These are phyloP conservation scores for Lepilemur ruficaudatus DNA, from an alignment of 2,797 vertebrate genomes.

Conservation along the genomic window DNA sequence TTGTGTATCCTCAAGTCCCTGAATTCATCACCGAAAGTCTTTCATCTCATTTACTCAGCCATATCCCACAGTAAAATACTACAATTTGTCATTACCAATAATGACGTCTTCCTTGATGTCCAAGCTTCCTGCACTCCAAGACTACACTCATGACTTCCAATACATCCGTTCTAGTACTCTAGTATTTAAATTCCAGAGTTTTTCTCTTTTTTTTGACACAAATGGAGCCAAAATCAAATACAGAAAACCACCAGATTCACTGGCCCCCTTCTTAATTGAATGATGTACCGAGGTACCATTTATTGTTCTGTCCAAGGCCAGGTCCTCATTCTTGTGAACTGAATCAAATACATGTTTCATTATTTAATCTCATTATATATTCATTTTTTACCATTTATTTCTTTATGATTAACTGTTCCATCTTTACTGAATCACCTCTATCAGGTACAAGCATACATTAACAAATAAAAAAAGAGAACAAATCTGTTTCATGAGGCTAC, in stretches of 20 bases:
- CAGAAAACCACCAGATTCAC: not conserved
- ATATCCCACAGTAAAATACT: not conserved
- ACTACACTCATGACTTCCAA: rapidly evolving
- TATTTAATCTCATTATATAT: not conserved
- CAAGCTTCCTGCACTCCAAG: not conserved
- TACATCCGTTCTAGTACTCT: rapidly evolving
- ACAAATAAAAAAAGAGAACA: not conserved
- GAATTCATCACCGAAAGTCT: not conserved
- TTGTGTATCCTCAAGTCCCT: not conserved
- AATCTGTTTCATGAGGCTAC: not conserved
- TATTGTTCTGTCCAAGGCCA: not conserved
- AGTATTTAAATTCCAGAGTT: not conserved
- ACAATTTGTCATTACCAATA: not conserved
- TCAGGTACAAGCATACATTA: not conserved
- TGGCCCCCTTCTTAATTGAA: not conserved
- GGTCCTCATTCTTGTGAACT: not conserved
- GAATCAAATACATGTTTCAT: not conserved
- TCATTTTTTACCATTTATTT: not conserved
- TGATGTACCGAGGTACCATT: not conserved
- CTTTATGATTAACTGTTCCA: not conserved
- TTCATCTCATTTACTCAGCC: not conserved
- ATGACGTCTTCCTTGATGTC: not conserved
- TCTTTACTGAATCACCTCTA: not conserved
- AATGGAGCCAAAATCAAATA: not conserved
- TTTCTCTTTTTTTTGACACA: not conserved